Base-by-base conservation (phyloP, 2,113 vertebrate genomes). In the Cephalopterus ornatus region DNA sequence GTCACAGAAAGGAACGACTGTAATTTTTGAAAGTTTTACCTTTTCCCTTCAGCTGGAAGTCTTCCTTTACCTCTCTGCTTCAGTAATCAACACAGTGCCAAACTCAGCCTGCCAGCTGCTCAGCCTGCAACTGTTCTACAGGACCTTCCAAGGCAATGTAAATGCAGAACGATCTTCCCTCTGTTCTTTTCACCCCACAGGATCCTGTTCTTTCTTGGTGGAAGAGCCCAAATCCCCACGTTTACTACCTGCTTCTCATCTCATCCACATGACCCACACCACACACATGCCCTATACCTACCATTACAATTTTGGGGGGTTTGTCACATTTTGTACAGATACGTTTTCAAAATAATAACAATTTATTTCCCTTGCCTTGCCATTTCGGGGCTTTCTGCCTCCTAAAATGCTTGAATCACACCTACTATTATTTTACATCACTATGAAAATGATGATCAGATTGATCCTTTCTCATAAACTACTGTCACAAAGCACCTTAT, bases 211-310 rank as follows among this genome's bases (percentile, higher is more conserved):
- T 61, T 52, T 76, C 68, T 14, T 39, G 42, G 9, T 55, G 26
- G 33, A 72, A 39, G 17, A 90, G 19, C 27, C 3, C 1, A 89
- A 92, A 89, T 80, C 24, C 17, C 7, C 3, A 26, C 14, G 77
- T 88, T 80, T n/a, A 79, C 52, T 39, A 2, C 16, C 32, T 92
- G 24, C 35, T 61, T 53, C 33, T 67, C 8, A 35, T 14, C 8
- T 65, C 35, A 89, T 33, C 20, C 23, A 24, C 8, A 3, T 49
- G 53, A 84, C 4, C 5, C 13, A 67, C 28, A 35, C 15, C 18
- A 53, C 30, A 55, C 0, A 2, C 11, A 14, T 0, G 1, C 11
- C 15, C n/a, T 47, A 3, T 2, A 65, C 11, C 66, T 8, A 20
- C 39, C 19, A 83, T 17, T 21, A 55, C 77, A 68, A 65, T 8